Conservation (phyloP, 2,797 vertebrate species). For the Neostethus bicornis region DNA sequence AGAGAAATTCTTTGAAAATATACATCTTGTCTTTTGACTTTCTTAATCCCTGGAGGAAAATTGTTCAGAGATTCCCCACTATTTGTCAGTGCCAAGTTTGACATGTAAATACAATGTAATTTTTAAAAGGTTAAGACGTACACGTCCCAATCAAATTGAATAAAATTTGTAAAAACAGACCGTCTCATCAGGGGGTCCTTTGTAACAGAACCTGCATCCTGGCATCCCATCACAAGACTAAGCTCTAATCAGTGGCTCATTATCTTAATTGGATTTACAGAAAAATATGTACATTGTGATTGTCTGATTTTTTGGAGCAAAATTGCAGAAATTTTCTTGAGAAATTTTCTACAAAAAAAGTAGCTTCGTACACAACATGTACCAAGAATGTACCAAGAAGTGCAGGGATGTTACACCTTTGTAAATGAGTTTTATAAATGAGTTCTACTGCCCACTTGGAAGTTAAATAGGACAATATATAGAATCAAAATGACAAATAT, state of each 20-base stretch:
- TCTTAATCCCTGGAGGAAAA: too few species aligned
- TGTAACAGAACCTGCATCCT: slow-evolving; percentile 32
- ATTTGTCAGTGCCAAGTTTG: not conserved
- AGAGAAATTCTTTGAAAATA: too few species aligned
- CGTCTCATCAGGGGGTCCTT: not conserved
- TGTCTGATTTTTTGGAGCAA: slow-evolving; percentile 32
- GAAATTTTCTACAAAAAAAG: slow-evolving; percentile 6
- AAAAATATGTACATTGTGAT: slow-evolving; percentile 38
- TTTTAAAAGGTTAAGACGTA: not conserved
- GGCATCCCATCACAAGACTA: slow-evolving; percentile 32
- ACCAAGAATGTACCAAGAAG: too few species aligned
- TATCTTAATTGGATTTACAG: slow-evolving; percentile 67
- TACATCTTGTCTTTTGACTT: too few species aligned
- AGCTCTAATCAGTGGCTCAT: slow-evolving; percentile 52
- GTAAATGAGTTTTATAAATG: too few species aligned
- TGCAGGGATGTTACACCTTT: too few species aligned
- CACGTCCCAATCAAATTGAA: too few species aligned
- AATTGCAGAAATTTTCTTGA: not conserved
- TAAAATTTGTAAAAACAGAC: slow-evolving; percentile 3
- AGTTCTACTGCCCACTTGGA: too few species aligned
- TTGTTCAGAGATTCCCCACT: not conserved
- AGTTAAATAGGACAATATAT: too few species aligned
- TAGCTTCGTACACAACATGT: not conserved
- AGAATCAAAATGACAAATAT: too few species aligned
- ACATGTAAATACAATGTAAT: not conserved